Base-by-base conservation (phyloP, 2,888 invertebrate genomes). In the Gortyna flavago region DNA sequence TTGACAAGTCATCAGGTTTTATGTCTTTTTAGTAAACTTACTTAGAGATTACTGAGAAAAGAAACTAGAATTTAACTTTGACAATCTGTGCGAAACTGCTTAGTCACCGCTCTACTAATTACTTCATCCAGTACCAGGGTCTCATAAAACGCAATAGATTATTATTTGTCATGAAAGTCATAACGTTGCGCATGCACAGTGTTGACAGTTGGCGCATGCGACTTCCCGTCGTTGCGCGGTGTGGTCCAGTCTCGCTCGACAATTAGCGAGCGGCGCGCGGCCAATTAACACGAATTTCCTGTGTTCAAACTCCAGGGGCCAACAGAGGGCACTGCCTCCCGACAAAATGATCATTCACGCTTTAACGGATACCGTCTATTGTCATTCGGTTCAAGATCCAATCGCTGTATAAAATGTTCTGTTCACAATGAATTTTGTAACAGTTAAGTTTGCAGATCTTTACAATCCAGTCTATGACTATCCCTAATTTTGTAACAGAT, bases 271-370 rank as follows among this genome's bases (percentile, higher is more conserved):
- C 90, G 91, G 90, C 92, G 89, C 91, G 88, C 87, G 90, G 89
- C 89, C 95, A 96, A 96, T 96, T 96, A 96, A 94, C 95, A 94
- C 93, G 92, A 95, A 95, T 96, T 94, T 96, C 96, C 96, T 95
- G 96, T 95, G 94, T 90, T 91, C 92, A 91, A 92, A 93, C 93
- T 89, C 88, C 92, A 89, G 88, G 84, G 91, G 90, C 89, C 92
- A 90, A 72, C 89, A 85, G 92, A 92, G 94, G 93, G 91, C 94
- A 93, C 91, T 93, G 93, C 90, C 93, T 89, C 90, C 88, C 86
- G 85, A 89, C 90, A 88, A 90, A 84, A 87, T 85, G 77, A 85
- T 87, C 87, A 84, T 89, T 91, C 90, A 91, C 87, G 87, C 79
- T 88, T 87, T 84, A 87, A 85, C 87, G 87, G 83, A 85, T 82